Evolutionary conservation across 2,113 vertebrate genomes (phyloP), one percentile per base, ranked within the genome.

Genomic region (Tor tambroides): DNA sequence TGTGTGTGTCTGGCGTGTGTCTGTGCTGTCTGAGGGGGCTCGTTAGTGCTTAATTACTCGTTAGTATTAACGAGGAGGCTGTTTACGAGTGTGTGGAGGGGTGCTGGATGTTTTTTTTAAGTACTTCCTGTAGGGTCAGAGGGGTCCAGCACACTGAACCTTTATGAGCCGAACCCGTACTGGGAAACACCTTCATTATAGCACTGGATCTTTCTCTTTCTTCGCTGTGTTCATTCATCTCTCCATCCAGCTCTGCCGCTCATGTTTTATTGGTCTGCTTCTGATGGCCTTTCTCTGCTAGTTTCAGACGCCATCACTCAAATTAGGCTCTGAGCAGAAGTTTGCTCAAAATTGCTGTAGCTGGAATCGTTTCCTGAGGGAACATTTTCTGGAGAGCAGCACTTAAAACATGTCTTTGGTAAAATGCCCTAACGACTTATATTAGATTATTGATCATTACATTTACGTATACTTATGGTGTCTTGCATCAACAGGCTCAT

Each of bases 41-140:
- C 54, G 43, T 88, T 90, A 86, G 67, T 26, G 71, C 75, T 82
- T 88, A 86, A 89, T 90, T 83, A 91, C 88, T 85, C 43, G 46
- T 86, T 80, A 84, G 82, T 69, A 90, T 87, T 87, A 87, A 85
- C 9, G 74, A 85, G 83, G 83, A 83, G 61, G 80, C 74, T 69
- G 67, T 89, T 89, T 89, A 88, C 30, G 77, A 79, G 81, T n/a
- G 65, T 19, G 41, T 54, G 30, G 2, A 17, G 59, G 74, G 46
- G 78, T 74, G 32, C 84, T 59, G 51, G 59, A 71, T 79, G 61
- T 56, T 85, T 86, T 86, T 81, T 88, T 82, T 83, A 59, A 89
- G 43, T 76, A 69, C 80, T 88, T 90, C 87, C 88, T 89, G 85
- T 86, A 61, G 81, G 84, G 51, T 84, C 71, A 79, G 86, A 85